phyloP scores from a whole-genome alignment of 2,888 invertebrate genomes.

The Trichogramma dendrolimi region DNA sequence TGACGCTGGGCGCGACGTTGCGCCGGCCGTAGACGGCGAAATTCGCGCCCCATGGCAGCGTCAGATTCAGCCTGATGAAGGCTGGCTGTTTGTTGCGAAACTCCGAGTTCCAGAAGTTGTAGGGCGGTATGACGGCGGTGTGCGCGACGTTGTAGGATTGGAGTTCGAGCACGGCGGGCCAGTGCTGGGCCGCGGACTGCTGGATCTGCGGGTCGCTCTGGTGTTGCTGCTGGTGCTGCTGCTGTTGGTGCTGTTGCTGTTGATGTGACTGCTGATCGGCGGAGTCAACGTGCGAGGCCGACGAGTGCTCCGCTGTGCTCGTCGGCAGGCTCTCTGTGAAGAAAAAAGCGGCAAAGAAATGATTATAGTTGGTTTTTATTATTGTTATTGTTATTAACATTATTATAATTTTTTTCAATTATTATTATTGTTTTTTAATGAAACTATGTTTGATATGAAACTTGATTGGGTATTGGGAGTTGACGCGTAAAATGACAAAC shows the following conservation, averaged over 20 bases:
- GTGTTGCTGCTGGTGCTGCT: slow-evolving; percentile 30
- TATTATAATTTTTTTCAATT: too few species aligned
- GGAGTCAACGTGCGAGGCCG: slow-evolving; percentile 56
- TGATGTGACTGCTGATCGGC: slow-evolving; percentile 24
- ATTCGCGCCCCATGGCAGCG: slow-evolving; percentile 87
- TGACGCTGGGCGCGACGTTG: slow-evolving; percentile 92
- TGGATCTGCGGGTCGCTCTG: slow-evolving; percentile 61
- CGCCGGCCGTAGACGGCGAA: slow-evolving; percentile 93
- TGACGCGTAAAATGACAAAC: too few species aligned
- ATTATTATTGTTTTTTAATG: too few species aligned
- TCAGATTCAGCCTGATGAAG: slow-evolving; percentile 83
- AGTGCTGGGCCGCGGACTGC: slow-evolving; percentile 72
- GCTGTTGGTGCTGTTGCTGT: slow-evolving; percentile 1
- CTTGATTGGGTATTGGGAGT: too few species aligned
- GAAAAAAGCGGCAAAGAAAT: neutral
- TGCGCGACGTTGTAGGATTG: slow-evolving; percentile 81
- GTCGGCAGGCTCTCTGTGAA: slow-evolving; percentile 69
- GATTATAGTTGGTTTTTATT: too few species aligned
- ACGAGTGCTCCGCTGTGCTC: slow-evolving; percentile 66
- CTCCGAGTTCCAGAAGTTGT: slow-evolving; percentile 91
- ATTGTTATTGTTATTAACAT: too few species aligned
- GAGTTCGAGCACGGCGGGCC: slow-evolving; percentile 74
- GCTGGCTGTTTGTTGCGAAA: slow-evolving; percentile 87
- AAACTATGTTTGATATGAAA: too few species aligned
- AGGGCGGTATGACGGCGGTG: slow-evolving; percentile 80